Evolutionary conservation across 2,888 invertebrate species (phyloP).

Genomic region (Hemistola chrysoprasaria): DNA sequence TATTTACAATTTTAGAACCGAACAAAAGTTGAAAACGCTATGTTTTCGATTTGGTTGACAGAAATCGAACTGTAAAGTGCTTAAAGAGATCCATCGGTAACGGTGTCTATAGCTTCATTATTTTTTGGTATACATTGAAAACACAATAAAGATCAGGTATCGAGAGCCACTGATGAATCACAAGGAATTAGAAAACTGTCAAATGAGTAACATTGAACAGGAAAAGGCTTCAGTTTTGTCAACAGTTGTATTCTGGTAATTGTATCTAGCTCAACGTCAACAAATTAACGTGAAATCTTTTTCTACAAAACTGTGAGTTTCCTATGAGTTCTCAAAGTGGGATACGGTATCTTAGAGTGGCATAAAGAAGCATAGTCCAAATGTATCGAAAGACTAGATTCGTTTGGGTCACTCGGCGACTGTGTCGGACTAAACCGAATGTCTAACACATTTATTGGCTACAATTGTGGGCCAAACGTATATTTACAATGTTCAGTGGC

Average conservation of each 20-base stretch:
- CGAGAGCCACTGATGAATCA: slow-evolving; percentile 38
- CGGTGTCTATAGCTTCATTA: slow-evolving; percentile 73
- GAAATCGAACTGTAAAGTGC: slow-evolving; percentile 36
- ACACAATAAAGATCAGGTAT: slow-evolving; percentile 74
- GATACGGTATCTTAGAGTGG: neutral
- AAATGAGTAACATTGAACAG: no score
- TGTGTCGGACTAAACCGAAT: slow-evolving; percentile 20
- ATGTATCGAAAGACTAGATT: slow-evolving; percentile 69
- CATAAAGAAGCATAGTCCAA: slow-evolving; percentile 34
- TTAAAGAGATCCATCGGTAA: slow-evolving; percentile 80
- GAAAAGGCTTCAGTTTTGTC: no score
- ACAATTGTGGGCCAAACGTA: slow-evolving; percentile 28
- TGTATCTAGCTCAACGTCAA: no score
- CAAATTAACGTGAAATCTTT: neutral
- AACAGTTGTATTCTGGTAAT: no score
- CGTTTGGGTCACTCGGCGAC: slow-evolving; percentile 50
- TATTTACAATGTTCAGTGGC: slow-evolving; percentile 73
- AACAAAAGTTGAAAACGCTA: slow-evolving; percentile 56
- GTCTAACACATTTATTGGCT: slow-evolving; percentile 29
- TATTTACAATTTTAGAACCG: slow-evolving; percentile 71
- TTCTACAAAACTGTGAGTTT: slow-evolving; percentile 7
- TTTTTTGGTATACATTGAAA: slow-evolving; percentile 80
- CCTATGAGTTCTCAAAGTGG: neutral
- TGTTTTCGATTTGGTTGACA: slow-evolving; percentile 69
- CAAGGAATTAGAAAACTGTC: slow-evolving; percentile 4